Base-by-base conservation (phyloP, 2,888 invertebrate species). In the Lasioglossum calceatum region DNA sequence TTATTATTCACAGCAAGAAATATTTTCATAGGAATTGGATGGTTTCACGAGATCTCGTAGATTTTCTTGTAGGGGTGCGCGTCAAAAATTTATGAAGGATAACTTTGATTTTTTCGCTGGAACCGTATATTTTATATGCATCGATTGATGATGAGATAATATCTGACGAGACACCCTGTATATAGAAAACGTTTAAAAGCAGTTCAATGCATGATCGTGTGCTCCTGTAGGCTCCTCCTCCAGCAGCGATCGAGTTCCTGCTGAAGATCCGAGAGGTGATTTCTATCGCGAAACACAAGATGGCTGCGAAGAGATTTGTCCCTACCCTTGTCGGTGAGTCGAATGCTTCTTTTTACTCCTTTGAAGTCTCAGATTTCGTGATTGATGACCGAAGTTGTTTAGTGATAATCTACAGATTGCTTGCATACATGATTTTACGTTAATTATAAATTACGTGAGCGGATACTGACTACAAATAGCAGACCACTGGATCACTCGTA, bases 241-340 rank as follows among this genome's bases (percentile, higher is more conserved):
- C 98, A 70, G 98, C 98, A 79, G 98, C 99, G 42, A 96, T 98
- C 90, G 98, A 99, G 95, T 99, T 99, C 94, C 96, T 99, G 77
- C 96, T 97, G 1, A 98, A 98, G 96, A 98, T 99, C 87, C 97
- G 99, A 87, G 98, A 98, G 96, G 98, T 98, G 10, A 98, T 98
- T 91, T 96, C 98, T 70, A 97, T 98, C 77, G 98, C 98, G 12
- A 98, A 98, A 94, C 97, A 98, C 92, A 98, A 98, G 96, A 98
- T 98, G 97, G 96, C 97, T 67, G 96, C 97, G 0, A 98, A 98
- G 95, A 96, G 97, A 84, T 98, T 98, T 93, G 96, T 97, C 84
- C 98, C 98, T 1, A 97, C 97, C 77, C 95, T 98, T 8, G 96
- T 97, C 79, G 97, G 95, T 94, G 85, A 92, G 88, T 82, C 36